Percentiles rank a stretch among this genome's conserved stretches.
Conservation (phyloP, 2,797 vertebrate species). For the Urophycis tenuis region DNA sequence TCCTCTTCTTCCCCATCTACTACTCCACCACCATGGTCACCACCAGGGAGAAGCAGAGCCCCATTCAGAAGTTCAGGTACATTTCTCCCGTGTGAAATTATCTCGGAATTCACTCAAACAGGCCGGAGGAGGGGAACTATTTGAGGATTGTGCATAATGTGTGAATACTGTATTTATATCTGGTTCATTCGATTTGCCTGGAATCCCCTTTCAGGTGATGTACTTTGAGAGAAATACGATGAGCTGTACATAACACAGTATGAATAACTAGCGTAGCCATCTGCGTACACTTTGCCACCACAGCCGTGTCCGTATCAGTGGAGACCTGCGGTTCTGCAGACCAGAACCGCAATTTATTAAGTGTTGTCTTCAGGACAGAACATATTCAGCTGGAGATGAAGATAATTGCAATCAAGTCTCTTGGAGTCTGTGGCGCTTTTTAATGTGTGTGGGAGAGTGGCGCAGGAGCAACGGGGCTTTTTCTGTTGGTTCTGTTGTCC, state of each 20-base stretch:
- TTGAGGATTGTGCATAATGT: background rate
- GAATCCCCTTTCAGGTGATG: background rate
- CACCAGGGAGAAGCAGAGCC: conserved; percentile 89
- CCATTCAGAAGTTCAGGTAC: conserved; percentile 95
- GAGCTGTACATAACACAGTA: background rate
- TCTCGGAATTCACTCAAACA: background rate
- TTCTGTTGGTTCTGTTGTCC: background rate
- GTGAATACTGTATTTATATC: background rate
- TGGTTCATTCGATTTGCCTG: background rate
- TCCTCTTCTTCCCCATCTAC: conserved; percentile 97
- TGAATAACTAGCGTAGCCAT: background rate
- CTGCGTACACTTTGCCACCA: background rate
- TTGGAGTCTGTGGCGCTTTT: background rate
- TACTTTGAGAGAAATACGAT: background rate
- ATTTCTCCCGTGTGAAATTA: conserved; percentile 7
- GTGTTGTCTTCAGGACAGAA: background rate
- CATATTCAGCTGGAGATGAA: background rate
- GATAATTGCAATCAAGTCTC: background rate
- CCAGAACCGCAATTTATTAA: background rate
- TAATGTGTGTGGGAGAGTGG: background rate
- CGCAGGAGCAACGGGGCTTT: background rate
- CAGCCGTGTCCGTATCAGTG: background rate
- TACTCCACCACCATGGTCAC: conserved; percentile 89
- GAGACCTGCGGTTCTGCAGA: background rate
- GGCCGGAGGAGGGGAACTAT: background rate